Evolutionary conservation across 2,113 vertebrate genomes (phyloP).

Genomic region (Elephas maximus): DNA sequence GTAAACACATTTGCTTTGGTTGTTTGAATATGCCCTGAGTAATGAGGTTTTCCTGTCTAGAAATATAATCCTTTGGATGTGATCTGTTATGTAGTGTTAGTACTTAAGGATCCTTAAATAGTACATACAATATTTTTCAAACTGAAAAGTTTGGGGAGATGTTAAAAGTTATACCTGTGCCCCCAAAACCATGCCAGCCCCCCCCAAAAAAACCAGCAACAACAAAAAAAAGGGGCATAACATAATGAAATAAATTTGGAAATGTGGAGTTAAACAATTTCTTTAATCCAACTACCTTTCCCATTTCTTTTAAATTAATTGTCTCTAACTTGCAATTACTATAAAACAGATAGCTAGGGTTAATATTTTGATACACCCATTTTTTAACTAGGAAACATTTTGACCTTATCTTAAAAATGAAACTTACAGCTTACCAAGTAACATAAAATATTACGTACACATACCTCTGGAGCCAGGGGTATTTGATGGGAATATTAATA

Average conservation of each 20-base stretch:
- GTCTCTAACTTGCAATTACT: constrained; percentile 43
- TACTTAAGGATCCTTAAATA: constrained; percentile 55
- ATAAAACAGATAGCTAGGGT: constrained; percentile 37
- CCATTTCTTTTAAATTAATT: constrained; percentile 60
- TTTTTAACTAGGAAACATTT: constrained; percentile 55
- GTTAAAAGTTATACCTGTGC: constrained; percentile 36
- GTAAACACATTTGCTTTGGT: constrained; percentile 61
- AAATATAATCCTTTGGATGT: constrained; percentile 68
- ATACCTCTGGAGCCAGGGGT: neutral
- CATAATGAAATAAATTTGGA: constrained; percentile 33
- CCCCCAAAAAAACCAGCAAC: neutral
- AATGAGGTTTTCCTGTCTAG: constrained; percentile 57
- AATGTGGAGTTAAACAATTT: constrained; percentile 49
- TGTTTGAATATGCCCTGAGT: constrained; percentile 46
- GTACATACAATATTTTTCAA: constrained; percentile 51
- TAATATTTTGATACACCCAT: constrained; percentile 62
- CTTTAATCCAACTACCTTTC: neutral
- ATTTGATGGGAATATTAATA: constrained; percentile 48
- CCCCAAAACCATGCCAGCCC: neutral
- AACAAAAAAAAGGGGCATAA: neutral
- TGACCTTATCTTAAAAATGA: constrained; percentile 8
- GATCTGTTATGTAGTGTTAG: constrained; percentile 37
- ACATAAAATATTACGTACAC: constrained; percentile 26
- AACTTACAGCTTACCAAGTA: constrained; percentile 15
- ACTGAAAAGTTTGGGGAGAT: constrained; percentile 51